phyloP scores from a whole-genome alignment of 2,888 invertebrate species.

The Diaphora mendica region DNA sequence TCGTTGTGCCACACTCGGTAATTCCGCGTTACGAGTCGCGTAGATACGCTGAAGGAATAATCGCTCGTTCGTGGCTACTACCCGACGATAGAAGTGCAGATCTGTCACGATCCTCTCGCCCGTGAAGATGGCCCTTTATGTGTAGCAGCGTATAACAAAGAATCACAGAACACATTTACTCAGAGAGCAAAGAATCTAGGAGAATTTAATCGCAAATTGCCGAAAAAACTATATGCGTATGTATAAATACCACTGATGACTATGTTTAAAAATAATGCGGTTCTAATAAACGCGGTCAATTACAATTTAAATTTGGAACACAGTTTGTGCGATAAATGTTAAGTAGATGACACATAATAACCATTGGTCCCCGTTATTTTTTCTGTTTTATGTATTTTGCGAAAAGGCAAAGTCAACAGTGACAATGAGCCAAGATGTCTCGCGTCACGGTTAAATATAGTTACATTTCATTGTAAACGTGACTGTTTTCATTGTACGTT shows the following conservation, averaged over 20 bases:
- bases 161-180: no score
- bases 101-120: no score
- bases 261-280: conserved; percentile 14
- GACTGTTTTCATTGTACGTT: background rate
- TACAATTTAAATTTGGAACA: conserved; percentile 22
- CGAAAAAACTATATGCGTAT: background rate
- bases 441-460: background rate
- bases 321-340: conserved; percentile 50
- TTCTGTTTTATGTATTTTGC: conserved; percentile 42
- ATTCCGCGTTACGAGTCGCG: no score
- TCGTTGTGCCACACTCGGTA: no score
- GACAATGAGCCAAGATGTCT: background rate
- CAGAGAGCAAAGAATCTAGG: no score
- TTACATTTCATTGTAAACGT: background rate
- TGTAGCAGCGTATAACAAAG: background rate
- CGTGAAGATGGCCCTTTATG: background rate
- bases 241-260: background rate
- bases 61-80: no score
- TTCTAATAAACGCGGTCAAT: conserved; percentile 33
- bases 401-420: background rate
- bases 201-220: background rate
- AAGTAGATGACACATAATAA: conserved; percentile 74
- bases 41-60: no score
- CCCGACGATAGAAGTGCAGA: no score
- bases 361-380: conserved; percentile 77